phyloP scores from a whole-genome alignment of 2,797 vertebrate genomes.

The Phoeniculus purpureus region DNA sequence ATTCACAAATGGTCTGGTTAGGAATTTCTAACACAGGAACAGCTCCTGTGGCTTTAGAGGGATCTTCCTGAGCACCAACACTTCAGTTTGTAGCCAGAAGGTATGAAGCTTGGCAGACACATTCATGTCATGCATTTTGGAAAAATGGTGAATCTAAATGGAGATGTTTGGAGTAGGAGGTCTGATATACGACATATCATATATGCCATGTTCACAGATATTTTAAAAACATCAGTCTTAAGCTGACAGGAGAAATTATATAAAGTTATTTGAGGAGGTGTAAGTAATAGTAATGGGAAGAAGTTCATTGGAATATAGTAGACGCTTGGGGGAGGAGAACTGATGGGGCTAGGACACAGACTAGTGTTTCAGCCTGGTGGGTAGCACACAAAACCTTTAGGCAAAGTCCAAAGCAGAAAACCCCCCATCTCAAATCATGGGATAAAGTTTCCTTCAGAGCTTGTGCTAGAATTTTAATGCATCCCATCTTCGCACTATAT shows the following conservation, averaged over 20 bases:
- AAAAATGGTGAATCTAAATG: neutral
- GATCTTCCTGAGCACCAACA: neutral
- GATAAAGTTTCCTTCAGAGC: neutral
- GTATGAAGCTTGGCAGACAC: neutral
- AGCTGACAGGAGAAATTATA: neutral
- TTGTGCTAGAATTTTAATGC: neutral
- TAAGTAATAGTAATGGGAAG: neutral
- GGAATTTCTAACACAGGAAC: neutral
- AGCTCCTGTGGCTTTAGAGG: neutral
- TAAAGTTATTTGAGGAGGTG: neutral
- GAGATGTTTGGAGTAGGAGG: neutral
- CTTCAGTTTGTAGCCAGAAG: neutral
- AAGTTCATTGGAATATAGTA: neutral
- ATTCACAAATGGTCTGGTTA: slow-evolving; percentile 15
- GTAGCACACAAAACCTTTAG: neutral
- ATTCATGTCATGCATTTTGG: neutral
- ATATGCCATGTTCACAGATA: neutral
- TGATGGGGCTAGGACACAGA: neutral
- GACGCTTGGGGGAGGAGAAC: neutral
- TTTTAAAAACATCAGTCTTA: neutral
- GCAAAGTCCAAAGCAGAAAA: neutral
- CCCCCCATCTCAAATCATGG: neutral
- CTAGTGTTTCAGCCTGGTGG: neutral
- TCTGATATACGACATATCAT: neutral
- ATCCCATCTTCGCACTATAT: neutral